Conservation (phyloP, 2,113 vertebrate species). For the Probosciger aterrimus region DNA sequence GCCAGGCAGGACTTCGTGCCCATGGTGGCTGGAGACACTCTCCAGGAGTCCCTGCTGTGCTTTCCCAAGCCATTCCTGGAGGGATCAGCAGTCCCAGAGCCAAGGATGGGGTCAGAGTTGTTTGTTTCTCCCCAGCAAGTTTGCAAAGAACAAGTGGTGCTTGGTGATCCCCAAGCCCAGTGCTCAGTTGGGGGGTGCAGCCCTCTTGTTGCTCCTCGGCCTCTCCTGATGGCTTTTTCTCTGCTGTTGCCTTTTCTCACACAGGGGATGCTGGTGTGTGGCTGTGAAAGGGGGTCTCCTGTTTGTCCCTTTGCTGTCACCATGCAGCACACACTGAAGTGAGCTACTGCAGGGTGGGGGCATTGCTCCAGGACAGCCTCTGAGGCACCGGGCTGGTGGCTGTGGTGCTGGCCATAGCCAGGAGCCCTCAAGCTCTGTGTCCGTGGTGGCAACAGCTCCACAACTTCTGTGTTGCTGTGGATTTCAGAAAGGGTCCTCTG, state of each 20-base stretch:
- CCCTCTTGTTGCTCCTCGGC: neutral
- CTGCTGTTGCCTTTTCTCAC: neutral
- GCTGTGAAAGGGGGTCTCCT: neutral
- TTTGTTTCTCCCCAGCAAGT: constrained; percentile 17
- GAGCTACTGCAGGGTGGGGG: fast-evolving
- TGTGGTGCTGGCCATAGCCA: neutral
- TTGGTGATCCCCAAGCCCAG: fast-evolving
- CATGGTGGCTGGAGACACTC: neutral
- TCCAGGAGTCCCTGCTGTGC: fast-evolving
- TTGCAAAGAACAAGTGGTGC: neutral
- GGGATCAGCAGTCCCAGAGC: neutral
- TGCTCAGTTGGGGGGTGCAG: neutral
- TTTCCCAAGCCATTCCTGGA: neutral
- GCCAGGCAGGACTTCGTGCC: neutral
- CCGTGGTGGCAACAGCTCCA: neutral
- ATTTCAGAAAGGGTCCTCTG: neutral
- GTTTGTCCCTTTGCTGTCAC: fast-evolving
- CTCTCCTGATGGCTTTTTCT: neutral
- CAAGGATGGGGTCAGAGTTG: neutral
- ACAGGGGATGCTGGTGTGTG: neutral
- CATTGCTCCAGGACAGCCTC: neutral
- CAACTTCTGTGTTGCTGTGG: neutral
- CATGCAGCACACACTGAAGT: fast-evolving
- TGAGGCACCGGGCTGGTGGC: neutral
- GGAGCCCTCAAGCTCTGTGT: neutral